Base-by-base conservation (phyloP, 2,888 invertebrate species). In the Drosophila barbarae region DNA sequence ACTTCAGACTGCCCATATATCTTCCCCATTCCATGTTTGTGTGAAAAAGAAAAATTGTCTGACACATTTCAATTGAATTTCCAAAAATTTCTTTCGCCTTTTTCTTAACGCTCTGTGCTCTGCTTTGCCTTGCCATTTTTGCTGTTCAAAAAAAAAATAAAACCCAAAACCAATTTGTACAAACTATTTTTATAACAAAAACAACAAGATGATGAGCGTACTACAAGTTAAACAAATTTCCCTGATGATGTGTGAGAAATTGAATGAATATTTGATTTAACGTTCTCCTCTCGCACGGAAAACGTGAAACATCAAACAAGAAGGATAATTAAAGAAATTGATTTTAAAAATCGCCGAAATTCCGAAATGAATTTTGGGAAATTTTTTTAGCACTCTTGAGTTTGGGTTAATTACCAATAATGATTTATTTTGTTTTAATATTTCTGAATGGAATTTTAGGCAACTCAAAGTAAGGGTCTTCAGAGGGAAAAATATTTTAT, bases 51-150 rank as follows among this genome's bases (percentile, higher is more conserved):
- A 52, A 82, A 71, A 78, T 68, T 26, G 49, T 58, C 80, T 76
- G 85, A 84, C 73, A 76, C 73, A 79, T 82, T 78, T 71, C 54
- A 73, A 78, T 79, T 82, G 85, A 82, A 81, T 76, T 78, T 68
- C 35, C 38, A 50, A 58, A 44, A 58, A 42, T 54, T 49, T 49
- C 41, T 18, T 65, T 44, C 34, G 41, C 32, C 26, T 34, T 47
- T 26, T 23, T 18, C 54, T 38, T 38, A 18, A 18, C 34, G 13
- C 34, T 9, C 18, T 38, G 15, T 18, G 38, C 36, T 36, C 2
- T 68, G 38, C 10, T 10, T 54, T 28, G 38, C 69, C 12, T 30
- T 23, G 66, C 53, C 13, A 53, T 53, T 66, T 32, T 32, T 47
- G 49, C 34, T 65, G 59, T 56, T 65, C 41, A 71, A 81, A 84